Base-by-base conservation (phyloP, 2,888 invertebrate genomes). In the Dolomedes plantarius region DNA sequence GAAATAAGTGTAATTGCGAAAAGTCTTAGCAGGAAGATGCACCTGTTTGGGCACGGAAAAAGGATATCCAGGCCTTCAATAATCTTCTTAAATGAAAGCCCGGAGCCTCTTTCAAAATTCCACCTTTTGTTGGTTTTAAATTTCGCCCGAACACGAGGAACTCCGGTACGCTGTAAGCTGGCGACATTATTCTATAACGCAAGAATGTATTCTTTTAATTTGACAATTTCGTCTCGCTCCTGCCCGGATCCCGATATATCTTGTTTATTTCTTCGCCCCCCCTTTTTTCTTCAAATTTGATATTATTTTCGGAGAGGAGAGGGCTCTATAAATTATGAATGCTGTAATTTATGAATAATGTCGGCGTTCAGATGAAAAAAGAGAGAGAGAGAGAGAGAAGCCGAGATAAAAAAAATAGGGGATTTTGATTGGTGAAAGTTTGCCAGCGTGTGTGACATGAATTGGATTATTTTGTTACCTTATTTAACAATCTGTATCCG, bases 1-100 rank as follows among this genome's bases (percentile, higher is more conserved):
- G 75, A 75, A 81, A 80, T 80, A 74, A 74, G 75, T 64, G 69
- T 81, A 81, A 75, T 81, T 81, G 80, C 50, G 29, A 62, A 81
- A 75, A 75, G 41, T 81, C 81, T 81, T 81, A 46, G n/a, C n/a
- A n/a, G n/a, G n/a, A n/a, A 56, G 68, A 68, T 32, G 46, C 13
- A 69, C 68, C 62, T 41, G 46, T 73, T 80, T 67, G 28, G 36
- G 16, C 29, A 32, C 39, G 16, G 67, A 28, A 77, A 67, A 65
- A 56, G 36, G 80, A 73, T 73, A 46, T 67, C n/a, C 46, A 36
- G 56, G 13, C 62, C 50, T 41, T 68, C 50, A 67, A 65, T 80
- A 80, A 80, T 80, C 80, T 80, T 50, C 74, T 80, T 74, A 56
- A 56, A 56, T 56, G 56, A 56, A 56, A 56, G 56, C 56, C 56